These are phyloP conservation scores for Sceloporus undulatus DNA, from an alignment of 2,113 vertebrate genomes.

Conservation along the genomic window DNA sequence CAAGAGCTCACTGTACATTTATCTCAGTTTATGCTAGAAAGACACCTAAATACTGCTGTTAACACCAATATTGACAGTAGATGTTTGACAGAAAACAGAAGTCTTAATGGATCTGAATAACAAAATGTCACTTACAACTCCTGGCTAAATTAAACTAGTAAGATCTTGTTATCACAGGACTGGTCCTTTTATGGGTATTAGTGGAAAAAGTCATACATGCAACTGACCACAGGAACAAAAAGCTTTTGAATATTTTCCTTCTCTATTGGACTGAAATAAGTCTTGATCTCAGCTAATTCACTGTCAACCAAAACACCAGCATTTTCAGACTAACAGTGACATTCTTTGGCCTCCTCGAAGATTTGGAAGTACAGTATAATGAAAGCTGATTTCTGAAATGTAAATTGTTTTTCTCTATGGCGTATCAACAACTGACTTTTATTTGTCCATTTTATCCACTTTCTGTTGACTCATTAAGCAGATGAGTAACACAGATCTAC, in stretches of 20 bases:
- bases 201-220: background rate
- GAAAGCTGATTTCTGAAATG: conserved; percentile 3
- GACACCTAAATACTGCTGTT: background rate
- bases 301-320: background rate
- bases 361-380: background rate
- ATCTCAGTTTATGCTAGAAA: background rate
- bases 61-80: background rate
- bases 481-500: no score
- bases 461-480: background rate
- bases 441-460: conserved; percentile 26
- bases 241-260: background rate
- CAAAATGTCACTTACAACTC: background rate
- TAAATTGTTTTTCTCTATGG: background rate
- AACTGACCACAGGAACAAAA: background rate
- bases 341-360: accelerated
- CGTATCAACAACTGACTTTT: background rate
- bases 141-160: background rate
- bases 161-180: background rate
- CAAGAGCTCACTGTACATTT: background rate
- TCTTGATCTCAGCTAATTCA: background rate
- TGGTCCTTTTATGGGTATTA: background rate
- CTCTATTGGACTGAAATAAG: background rate
- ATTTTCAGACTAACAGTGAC: background rate
- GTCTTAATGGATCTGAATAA: background rate
- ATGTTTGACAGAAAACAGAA: background rate